Evolutionary conservation across 2,888 invertebrate genomes (phyloP).

Genomic region (Pecten maximus): DNA sequence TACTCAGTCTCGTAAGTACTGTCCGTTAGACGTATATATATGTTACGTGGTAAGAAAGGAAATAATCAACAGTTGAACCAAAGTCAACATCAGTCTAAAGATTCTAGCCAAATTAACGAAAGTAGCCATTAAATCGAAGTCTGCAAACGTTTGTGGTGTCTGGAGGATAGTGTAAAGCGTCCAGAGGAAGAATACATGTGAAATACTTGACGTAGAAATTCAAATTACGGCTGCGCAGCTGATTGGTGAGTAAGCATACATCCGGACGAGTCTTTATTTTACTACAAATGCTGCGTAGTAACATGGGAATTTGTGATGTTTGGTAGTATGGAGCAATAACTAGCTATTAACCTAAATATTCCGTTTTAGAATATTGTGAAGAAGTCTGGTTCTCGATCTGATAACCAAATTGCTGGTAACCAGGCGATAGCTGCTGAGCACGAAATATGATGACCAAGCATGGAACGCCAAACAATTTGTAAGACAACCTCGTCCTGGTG

Average conservation of each 20-base stretch:
- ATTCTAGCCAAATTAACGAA: not conserved
- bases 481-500: not conserved
- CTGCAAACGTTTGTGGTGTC: not conserved
- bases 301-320: not conserved
- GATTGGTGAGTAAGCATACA: slow-evolving; percentile 19
- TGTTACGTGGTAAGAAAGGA: no score
- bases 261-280: not conserved
- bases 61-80: no score
- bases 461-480: not conserved
- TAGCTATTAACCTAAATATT: slow-evolving; percentile 10
- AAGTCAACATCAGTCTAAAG: not conserved
- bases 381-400: not conserved
- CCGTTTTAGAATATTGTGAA: slow-evolving; percentile 17
- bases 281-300: slow-evolving; percentile 35
- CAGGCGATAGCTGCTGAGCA: not conserved
- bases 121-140: not conserved
- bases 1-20: no score
- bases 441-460: slow-evolving; percentile 8
- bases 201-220: not conserved
- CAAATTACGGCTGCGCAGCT: not conserved
- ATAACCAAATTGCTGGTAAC: slow-evolving; percentile 14
- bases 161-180: not conserved
- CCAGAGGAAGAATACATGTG: not conserved
- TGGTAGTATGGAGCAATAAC: slow-evolving; percentile 4
- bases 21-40: no score